Base-by-base conservation (phyloP, 2,113 vertebrate genomes). In the Solea senegalensis region DNA sequence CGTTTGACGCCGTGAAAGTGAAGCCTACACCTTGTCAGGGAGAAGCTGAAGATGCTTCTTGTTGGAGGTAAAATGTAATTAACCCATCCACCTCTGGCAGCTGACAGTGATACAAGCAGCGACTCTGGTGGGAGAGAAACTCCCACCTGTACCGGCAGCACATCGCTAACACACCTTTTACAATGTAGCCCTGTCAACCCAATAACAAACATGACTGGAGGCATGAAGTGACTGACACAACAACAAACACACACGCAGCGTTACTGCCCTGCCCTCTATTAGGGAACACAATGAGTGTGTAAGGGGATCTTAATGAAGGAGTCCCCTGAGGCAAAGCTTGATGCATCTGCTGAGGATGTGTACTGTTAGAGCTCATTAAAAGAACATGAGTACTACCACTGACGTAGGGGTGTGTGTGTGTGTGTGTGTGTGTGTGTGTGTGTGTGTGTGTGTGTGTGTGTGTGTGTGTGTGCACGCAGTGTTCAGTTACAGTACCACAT, bases 261-360 rank as follows among this genome's bases (percentile, higher is more conserved):
- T 75, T 72, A 50, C 75, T 74, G 81, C 82, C 80, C 82, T 85
- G 87, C 85, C 85, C 86, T 88, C 86, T 72, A 90, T 90, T 90
- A 90, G 78, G 51, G 74, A 77, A 40, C 84, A 91, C 87, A 86
- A 87, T 84, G 83, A 79, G 68, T 69, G 78, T 82, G 90, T 87
- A 90, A 92, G 76, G 63, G 77, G 83, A 91, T 87, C 74, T 77
- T 91, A 91, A 93, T 93, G 81, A 91, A 86, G 78, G 74, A 79
- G 74, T 85, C 86, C 87, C 91, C 86, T 69, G 82, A 84, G 84
- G 89, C 85, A 83, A 74, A 84, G 84, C 82, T 78, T 9, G 56
- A 85, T 65, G 73, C 70, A 81, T 80, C 76, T 69, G 83, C 70
- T 54, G 74, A 81, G 83, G 84, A 89, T 85, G 86, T 88, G 80